Base-by-base conservation (phyloP, 2,797 vertebrate genomes). In the Sebastes jordani region DNA sequence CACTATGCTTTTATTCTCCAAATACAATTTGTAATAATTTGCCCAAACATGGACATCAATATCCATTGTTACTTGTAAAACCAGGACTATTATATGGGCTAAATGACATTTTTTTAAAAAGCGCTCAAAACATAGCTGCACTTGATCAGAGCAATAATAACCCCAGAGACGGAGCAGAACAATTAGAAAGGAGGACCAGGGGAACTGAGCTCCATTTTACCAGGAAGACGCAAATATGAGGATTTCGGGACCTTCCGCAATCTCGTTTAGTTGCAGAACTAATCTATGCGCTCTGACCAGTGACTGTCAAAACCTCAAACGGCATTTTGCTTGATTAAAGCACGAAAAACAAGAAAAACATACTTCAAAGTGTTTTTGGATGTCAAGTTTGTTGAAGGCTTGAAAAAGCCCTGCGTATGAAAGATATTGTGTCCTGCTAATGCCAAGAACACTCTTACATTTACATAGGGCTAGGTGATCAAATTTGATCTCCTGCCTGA, bases 241-340 rank as follows among this genome's bases (percentile, higher is more conserved):
- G 59, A 85, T 74, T 82, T 74, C 10, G 60, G 78, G 83, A 83
- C 20, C 38, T 46, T 81, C 52, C 42, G 4, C 64, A 52, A 60
- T 79, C 32, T 87, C 5, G 3, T 54, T 36, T 58, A 11, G 63
- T 25, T 76, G 60, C 74, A 71, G 76, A 86, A 75, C 18, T 64
- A 79, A 87, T 86, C 30, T 76, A 34, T 69, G 46, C 20, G 68
- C 68, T 86, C 78, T 71, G 90, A 91, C 83, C 71, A 79, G 36
- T 70, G 60, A 76, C 76, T 86, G 83, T 84, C 82, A 85, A 82
- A 83, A 55, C 65, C 71, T 78, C 36, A 66, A 77, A 78, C 78
- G 59, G 38, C 73, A 75, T 85, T 91, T 89, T 72, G 60, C 76
- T 71, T 88, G 86, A 92, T 93, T 87, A 91, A 86, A 90, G 87